phyloP scores from a whole-genome alignment of 2,797 vertebrate genomes.

The Sebastes miniatus region DNA sequence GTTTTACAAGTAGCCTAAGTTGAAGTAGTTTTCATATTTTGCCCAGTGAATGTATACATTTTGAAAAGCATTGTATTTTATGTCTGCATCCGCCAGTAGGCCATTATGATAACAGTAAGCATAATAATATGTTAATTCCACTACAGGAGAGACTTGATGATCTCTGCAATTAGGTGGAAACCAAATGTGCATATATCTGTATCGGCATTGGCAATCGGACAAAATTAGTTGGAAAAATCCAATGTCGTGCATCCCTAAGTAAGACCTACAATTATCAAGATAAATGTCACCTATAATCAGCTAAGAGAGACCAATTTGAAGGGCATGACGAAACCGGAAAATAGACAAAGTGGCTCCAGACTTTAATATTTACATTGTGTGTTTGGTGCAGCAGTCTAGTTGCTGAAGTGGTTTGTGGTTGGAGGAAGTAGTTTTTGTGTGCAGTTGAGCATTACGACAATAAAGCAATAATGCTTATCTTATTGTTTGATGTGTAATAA shows the following conservation, averaged over 20 bases:
- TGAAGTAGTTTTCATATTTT: no score
- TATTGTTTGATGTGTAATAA: not conserved
- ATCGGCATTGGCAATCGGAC: no score
- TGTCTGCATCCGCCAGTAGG: fast-evolving
- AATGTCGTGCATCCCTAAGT: not conserved
- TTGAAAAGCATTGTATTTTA: no score
- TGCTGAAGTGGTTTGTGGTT: not conserved
- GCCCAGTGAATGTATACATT: no score
- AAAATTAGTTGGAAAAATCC: no score
- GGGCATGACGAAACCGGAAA: not conserved
- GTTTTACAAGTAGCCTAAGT: no score
- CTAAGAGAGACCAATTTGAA: not conserved
- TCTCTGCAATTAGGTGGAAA: no score
- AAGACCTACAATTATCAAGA: not conserved
- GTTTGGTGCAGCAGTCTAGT: not conserved
- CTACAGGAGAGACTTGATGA: no score
- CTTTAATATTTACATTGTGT: not conserved
- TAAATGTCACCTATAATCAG: not conserved
- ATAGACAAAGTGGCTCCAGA: not conserved
- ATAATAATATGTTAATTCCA: no score
- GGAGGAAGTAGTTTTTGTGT: not conserved
- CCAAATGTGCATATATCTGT: no score
- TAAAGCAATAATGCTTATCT: constrained; percentile 24
- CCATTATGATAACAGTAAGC: no score
- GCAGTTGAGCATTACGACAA: not conserved